phyloP scores from a whole-genome alignment of 1,140 invertebrate species.

The Dysdera silvatica region DNA sequence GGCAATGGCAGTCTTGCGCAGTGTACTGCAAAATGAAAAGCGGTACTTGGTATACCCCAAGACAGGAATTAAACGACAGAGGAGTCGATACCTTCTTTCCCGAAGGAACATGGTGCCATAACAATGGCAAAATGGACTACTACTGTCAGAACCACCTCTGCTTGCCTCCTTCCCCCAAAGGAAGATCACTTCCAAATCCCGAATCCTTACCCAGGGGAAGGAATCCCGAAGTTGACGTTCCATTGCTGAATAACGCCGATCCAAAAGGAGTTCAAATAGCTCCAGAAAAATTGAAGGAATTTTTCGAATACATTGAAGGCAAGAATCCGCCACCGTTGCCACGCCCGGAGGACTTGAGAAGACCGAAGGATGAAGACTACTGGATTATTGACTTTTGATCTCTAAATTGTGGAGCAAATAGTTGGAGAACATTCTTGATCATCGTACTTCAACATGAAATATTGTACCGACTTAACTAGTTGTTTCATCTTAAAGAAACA shows the following conservation, averaged over 20 bases:
- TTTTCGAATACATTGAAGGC: slow-evolving; percentile 16
- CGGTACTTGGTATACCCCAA: slow-evolving; percentile 61
- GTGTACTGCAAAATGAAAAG: slow-evolving; percentile 61
- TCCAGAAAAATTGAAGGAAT: slow-evolving; percentile 17
- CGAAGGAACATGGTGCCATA: slow-evolving; percentile 71
- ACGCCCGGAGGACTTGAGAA: slow-evolving; percentile 8
- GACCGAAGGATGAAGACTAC: slow-evolving; percentile 24
- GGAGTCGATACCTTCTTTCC: slow-evolving; percentile 66
- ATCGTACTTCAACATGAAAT: too few relatives aligned
- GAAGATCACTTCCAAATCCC: not conserved
- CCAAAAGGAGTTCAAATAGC: slow-evolving; percentile 11
- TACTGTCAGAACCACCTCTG: slow-evolving; percentile 66
- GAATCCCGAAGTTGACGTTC: slow-evolving; percentile 14
- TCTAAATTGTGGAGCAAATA: not conserved
- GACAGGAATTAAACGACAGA: slow-evolving; percentile 61
- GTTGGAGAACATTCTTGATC: too few relatives aligned
- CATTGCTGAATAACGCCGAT: slow-evolving; percentile 20
- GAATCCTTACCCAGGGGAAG: not conserved
- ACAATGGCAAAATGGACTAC: slow-evolving; percentile 54
- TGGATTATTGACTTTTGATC: slow-evolving; percentile 24
- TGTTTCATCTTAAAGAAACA: too few relatives aligned
- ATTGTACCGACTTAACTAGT: too few relatives aligned
- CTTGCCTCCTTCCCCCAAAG: slow-evolving; percentile 50
- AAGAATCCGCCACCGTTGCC: not conserved
- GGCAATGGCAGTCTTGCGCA: slow-evolving; percentile 65